phyloP scores from a whole-genome alignment of 2,888 invertebrate genomes.

The Lochmaea capreae region DNA sequence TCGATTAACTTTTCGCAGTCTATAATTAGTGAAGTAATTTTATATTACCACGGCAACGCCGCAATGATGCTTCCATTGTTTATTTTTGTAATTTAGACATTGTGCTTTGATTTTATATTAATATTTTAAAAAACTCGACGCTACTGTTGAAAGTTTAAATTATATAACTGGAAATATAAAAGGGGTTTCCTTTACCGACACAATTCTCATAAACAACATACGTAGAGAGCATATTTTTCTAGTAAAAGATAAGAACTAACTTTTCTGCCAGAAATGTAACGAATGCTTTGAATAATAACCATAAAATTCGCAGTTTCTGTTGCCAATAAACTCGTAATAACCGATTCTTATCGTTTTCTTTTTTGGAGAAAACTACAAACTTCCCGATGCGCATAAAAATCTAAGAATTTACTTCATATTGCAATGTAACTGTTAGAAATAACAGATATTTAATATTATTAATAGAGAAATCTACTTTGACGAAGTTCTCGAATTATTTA shows the following conservation, averaged over 20 bases:
- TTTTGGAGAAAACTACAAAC: not conserved
- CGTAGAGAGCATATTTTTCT: slow-evolving; percentile 10
- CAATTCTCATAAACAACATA: slow-evolving; percentile 2
- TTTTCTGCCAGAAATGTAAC: slow-evolving; percentile 17
- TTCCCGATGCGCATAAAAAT: not conserved
- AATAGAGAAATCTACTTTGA: too few relatives aligned
- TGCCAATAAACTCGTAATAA: slow-evolving; percentile 31
- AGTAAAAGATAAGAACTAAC: slow-evolving; percentile 4
- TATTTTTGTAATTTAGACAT: too few relatives aligned
- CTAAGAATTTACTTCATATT: not conserved
- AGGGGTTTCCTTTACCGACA: not conserved
- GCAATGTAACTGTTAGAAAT: not conserved
- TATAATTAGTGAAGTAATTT: too few relatives aligned
- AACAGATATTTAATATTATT: not conserved
- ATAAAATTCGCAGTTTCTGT: slow-evolving; percentile 28
- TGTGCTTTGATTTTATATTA: too few relatives aligned
- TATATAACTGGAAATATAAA: not conserved
- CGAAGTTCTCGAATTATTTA: not conserved
- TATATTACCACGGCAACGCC: too few relatives aligned
- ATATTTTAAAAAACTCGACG: not conserved
- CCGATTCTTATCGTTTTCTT: slow-evolving; percentile 24
- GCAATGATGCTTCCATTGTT: too few relatives aligned
- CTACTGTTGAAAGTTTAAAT: slow-evolving; percentile 1
- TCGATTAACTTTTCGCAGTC: too few relatives aligned
- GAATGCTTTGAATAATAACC: slow-evolving; percentile 28